Conservation (phyloP, 1,140 invertebrate species). For the Aphaenogaster ashmeadi region DNA sequence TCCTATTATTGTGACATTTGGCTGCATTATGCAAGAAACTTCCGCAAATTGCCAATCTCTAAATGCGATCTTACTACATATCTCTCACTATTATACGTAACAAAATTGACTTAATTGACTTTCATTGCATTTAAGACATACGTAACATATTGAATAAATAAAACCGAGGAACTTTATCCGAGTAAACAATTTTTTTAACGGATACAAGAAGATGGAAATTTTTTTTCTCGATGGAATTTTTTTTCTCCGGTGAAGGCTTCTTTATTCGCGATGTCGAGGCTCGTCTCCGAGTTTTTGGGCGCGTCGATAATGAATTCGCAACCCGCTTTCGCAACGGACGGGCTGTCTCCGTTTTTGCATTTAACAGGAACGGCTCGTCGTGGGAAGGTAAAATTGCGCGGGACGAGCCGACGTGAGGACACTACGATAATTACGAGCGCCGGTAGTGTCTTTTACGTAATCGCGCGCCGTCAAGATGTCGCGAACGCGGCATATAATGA, state of each 20-base stretch:
- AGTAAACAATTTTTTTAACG: background rate
- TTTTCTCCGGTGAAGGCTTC: background rate
- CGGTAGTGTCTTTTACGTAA: slow-evolving; percentile 42
- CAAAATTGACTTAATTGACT: background rate
- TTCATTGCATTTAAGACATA: background rate
- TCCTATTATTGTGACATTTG: background rate
- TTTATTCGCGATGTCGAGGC: background rate
- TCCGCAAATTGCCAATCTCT: background rate
- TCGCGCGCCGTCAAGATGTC: slow-evolving; percentile 25
- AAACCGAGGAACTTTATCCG: background rate
- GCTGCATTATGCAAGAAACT: background rate
- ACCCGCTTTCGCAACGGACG: background rate
- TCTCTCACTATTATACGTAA: background rate
- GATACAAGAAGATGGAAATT: background rate
- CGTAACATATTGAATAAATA: background rate
- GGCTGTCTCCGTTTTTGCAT: slow-evolving; percentile 15
- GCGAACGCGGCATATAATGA: slow-evolving; percentile 19
- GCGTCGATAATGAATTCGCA: slow-evolving; percentile 1
- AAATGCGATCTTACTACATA: background rate
- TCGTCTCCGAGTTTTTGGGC: background rate
- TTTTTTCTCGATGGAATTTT: background rate
- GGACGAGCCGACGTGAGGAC: slow-evolving; percentile 8
- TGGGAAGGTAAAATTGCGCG: slow-evolving; percentile 43
- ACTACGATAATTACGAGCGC: slow-evolving; percentile 12
- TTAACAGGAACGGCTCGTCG: slow-evolving; percentile 26